Percentiles rank a stretch among this genome's conserved stretches.
phyloP scores from a whole-genome alignment of 2,113 vertebrate species.

The Hyperoodon ampullatus region DNA sequence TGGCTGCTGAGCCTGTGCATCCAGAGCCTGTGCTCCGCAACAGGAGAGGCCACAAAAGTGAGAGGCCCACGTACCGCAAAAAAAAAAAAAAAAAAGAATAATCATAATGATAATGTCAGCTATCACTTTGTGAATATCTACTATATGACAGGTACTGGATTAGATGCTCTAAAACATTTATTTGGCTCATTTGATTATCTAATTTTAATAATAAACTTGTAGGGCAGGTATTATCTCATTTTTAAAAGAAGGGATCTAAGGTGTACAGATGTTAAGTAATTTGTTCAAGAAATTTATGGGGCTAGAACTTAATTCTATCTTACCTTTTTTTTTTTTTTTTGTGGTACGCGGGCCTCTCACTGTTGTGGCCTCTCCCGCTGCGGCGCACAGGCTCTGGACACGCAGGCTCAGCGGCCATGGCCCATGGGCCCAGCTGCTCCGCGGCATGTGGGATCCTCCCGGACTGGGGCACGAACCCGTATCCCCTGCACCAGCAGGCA shows the following conservation, averaged over 20 bases:
- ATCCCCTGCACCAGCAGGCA: too few species aligned
- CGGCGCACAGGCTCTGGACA: too few species aligned
- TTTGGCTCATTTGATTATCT: neutral
- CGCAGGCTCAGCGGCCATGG: too few species aligned
- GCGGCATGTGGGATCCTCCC: too few species aligned
- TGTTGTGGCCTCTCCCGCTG: too few species aligned
- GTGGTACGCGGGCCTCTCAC: too few species aligned
- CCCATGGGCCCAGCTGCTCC: too few species aligned
- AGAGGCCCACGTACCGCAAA: too few species aligned
- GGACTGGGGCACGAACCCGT: too few species aligned
- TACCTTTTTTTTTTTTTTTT: neutral
- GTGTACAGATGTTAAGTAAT: neutral
- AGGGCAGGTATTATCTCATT: neutral
- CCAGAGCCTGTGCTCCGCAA: too few species aligned
- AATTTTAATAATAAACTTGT: constrained; percentile 28
- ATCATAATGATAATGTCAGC: neutral
- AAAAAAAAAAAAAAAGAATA: neutral
- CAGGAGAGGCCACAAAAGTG: too few species aligned
- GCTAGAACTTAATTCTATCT: neutral
- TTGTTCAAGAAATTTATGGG: neutral
- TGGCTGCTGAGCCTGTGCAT: too few species aligned
- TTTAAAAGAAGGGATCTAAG: neutral
- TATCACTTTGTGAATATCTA: neutral
- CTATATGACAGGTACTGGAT: neutral
- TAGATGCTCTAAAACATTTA: neutral